These are phyloP conservation scores for Gambelia wislizenii DNA, from an alignment of 2,797 vertebrate species.

Conservation along the genomic window DNA sequence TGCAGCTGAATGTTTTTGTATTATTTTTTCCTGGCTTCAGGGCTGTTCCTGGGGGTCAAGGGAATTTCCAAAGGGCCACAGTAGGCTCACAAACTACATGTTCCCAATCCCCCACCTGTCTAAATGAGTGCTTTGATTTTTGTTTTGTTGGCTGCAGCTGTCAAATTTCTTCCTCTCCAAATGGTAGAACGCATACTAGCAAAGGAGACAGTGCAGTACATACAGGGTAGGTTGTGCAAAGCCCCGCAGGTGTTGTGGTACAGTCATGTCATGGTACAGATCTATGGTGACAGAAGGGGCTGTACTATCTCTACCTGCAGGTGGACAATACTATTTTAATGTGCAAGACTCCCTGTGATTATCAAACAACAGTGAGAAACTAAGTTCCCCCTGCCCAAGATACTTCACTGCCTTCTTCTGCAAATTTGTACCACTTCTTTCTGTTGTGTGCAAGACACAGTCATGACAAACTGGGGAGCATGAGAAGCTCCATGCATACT, in stretches of 20 bases:
- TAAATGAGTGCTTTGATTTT: too few relatives aligned
- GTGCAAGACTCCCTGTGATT: background rate
- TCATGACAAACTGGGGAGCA: background rate
- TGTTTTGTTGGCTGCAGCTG: too few relatives aligned
- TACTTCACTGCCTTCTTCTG: background rate
- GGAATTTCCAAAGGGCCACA: too few relatives aligned
- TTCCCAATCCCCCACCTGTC: too few relatives aligned
- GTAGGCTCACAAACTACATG: too few relatives aligned
- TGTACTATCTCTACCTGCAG: background rate
- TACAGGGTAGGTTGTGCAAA: too few relatives aligned
- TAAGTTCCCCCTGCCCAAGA: background rate
- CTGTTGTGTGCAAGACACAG: background rate
- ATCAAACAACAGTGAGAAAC: background rate
- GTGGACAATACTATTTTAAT: background rate
- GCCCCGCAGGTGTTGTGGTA: background rate
- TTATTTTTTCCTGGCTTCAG: too few relatives aligned
- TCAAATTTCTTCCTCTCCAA: too few relatives aligned
- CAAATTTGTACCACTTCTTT: background rate
- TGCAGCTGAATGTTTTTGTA: too few relatives aligned
- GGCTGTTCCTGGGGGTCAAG: too few relatives aligned
- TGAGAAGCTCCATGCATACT: background rate
- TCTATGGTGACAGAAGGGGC: background rate
- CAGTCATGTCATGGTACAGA: background rate
- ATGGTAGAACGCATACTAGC: too few relatives aligned
- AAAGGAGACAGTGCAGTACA: too few relatives aligned